Percentiles rank a stretch among this genome's conserved stretches.
phyloP scores from a whole-genome alignment of 2,888 invertebrate species.

The Vesta saturnalis region DNA sequence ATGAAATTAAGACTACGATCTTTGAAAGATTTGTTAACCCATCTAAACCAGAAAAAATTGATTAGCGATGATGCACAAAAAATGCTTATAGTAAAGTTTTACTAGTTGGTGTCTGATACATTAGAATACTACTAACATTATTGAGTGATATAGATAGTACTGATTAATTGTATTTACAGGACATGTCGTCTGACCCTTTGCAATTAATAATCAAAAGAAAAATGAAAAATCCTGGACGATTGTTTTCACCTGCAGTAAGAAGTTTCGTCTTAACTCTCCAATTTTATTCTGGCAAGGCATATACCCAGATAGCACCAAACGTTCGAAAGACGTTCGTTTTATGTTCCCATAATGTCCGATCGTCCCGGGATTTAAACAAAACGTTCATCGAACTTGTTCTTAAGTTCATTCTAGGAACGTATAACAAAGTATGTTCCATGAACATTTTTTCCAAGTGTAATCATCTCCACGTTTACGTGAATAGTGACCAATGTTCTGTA shows the following conservation, averaged over 20 bases:
- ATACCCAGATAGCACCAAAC: too few relatives aligned
- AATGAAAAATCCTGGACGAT: background rate
- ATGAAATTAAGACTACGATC: background rate
- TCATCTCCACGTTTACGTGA: too few relatives aligned
- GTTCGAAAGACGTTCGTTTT: too few relatives aligned
- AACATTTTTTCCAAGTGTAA: too few relatives aligned
- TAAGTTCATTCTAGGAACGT: too few relatives aligned
- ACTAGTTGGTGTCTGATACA: too few relatives aligned
- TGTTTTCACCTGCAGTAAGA: background rate
- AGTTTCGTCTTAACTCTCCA: background rate
- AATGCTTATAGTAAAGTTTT: background rate
- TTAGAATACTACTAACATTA: too few relatives aligned
- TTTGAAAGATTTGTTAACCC: background rate
- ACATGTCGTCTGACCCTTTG: background rate
- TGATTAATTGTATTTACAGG: background rate
- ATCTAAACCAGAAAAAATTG: background rate
- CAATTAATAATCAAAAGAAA: background rate
- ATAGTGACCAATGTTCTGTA: too few relatives aligned
- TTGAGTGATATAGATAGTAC: background rate
- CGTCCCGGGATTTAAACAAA: too few relatives aligned
- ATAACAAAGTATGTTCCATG: too few relatives aligned
- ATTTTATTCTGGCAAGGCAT: slow-evolving; percentile 2
- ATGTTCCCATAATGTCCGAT: too few relatives aligned
- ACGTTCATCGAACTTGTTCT: too few relatives aligned
- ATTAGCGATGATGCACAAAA: background rate